Evolutionary conservation across 2,888 invertebrate genomes (phyloP).

Genomic region (Isoperla grammatica): DNA sequence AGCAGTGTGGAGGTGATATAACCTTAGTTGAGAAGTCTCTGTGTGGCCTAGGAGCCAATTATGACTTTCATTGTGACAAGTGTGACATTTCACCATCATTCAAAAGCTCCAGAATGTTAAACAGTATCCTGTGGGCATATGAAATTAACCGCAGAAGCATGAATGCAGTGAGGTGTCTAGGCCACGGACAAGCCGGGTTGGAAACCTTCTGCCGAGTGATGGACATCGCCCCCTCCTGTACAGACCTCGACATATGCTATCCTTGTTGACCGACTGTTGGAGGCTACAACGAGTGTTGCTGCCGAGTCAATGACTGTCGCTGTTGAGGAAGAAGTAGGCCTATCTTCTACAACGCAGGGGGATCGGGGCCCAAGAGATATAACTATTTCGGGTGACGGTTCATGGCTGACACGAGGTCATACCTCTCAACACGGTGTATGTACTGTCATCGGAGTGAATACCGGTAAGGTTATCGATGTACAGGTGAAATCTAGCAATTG

Average conservation of each 20-base stretch:
- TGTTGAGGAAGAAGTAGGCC: constrained; percentile 3
- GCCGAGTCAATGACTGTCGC: constrained; percentile 1
- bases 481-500: constrained; percentile 13
- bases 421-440: constrained; percentile 9
- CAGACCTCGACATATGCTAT: constrained; percentile 6
- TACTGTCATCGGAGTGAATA: constrained; percentile 4
- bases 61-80: constrained; percentile 3
- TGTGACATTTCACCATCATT: neutral
- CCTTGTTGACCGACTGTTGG: constrained; percentile 3
- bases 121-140: neutral
- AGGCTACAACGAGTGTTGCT: neutral
- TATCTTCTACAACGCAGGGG: too few relatives aligned
- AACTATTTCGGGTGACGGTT: constrained; percentile 9
- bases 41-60: constrained; percentile 9
- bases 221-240: constrained; percentile 13
- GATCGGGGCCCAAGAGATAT: too few relatives aligned
- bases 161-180: constrained; percentile 17
- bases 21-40: neutral
- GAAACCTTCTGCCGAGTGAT: constrained; percentile 20
- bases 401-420: constrained; percentile 11
- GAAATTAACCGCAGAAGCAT: constrained; percentile 8
- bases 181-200: neutral
- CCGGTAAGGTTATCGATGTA: constrained; percentile 16
- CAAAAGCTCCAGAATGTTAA: neutral
- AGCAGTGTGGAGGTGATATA: constrained; percentile 8